phyloP scores from a whole-genome alignment of 2,113 vertebrate species.

The Cinclus mexicanus region DNA sequence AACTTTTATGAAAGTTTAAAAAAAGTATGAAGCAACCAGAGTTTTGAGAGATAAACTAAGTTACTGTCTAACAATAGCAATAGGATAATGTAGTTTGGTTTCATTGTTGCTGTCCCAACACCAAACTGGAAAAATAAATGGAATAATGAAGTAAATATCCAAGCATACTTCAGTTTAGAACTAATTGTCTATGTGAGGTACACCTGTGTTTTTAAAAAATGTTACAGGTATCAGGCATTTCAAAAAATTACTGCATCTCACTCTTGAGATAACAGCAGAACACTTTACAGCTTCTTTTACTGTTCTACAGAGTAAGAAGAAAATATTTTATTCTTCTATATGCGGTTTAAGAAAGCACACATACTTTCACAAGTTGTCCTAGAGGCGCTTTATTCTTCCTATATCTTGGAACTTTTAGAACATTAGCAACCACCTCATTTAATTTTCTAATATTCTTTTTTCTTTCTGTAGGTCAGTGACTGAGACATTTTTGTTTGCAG shows the following conservation, averaged over 20 bases:
- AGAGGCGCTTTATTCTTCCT: neutral
- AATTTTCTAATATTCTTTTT: neutral
- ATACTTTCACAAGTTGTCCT: neutral
- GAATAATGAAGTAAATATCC: neutral
- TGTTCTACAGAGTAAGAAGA: neutral
- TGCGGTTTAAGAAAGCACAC: neutral
- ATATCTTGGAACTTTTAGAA: neutral
- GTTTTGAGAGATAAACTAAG: neutral
- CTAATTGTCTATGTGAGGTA: neutral
- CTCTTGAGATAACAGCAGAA: neutral
- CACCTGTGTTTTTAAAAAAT: neutral
- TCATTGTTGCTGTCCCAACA: neutral
- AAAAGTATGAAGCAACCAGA: neutral
- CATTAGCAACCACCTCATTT: neutral
- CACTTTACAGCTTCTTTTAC: neutral
- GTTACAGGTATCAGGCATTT: neutral
- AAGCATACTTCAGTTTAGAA: neutral
- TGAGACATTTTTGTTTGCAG: slow-evolving; percentile 92
- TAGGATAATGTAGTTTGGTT: neutral
- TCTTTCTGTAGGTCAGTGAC: slow-evolving; percentile 79
- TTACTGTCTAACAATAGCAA: neutral
- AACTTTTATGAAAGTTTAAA: neutral
- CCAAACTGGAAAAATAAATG: neutral
- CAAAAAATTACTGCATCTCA: neutral
- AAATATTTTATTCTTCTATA: neutral